Conservation (phyloP, 2,113 vertebrate genomes). For the Ammospiza nelsoni region DNA sequence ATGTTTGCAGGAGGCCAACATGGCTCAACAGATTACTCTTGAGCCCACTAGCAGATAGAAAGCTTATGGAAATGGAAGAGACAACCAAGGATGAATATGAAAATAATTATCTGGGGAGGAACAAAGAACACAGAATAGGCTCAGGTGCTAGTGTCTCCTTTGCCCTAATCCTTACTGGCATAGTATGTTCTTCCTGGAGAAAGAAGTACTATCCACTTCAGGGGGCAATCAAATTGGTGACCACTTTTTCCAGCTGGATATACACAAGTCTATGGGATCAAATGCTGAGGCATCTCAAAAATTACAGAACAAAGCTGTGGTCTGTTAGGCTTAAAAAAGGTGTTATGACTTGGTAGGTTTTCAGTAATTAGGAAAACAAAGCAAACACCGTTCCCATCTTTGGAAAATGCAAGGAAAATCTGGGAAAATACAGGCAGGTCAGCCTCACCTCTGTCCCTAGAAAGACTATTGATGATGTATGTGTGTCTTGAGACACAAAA, state of each 20-base stretch:
- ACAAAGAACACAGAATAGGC: background rate
- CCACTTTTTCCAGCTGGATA: background rate
- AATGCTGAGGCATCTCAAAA: background rate
- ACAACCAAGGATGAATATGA: background rate
- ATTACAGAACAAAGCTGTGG: background rate
- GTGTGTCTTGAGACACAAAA: background rate
- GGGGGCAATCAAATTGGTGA: background rate
- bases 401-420: background rate
- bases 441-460: background rate
- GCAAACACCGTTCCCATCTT: background rate
- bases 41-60: background rate
- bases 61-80: background rate
- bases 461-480: background rate
- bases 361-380: background rate
- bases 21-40: background rate
- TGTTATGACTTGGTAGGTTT: background rate
- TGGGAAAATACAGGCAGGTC: background rate
- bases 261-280: background rate
- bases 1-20: background rate
- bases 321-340: background rate
- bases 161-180: background rate
- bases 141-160: background rate
- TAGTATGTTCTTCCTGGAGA: background rate
- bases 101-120: background rate
- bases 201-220: background rate